Percentiles rank a stretch among this genome's conserved stretches.
phyloP scores from a whole-genome alignment of 2,797 vertebrate species.

The Phrynocephalus guinanensis region DNA sequence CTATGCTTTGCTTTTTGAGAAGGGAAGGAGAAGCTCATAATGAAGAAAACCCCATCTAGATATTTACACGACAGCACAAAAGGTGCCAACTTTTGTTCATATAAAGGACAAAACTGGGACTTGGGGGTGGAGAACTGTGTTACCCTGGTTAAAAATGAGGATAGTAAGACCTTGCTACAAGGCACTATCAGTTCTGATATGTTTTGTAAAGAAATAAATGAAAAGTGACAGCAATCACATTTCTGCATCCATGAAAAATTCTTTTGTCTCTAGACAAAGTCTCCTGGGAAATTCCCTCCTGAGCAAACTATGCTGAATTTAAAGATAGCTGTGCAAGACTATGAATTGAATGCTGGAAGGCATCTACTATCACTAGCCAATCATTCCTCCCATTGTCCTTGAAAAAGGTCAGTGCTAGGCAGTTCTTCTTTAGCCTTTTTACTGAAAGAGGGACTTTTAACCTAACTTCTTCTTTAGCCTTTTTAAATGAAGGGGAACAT shows the following conservation, averaged over 20 bases:
- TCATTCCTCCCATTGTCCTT: neutral
- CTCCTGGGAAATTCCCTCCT: neutral
- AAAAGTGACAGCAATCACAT: constrained; percentile 18
- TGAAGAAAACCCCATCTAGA: no score
- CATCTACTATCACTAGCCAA: neutral
- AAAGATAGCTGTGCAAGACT: neutral
- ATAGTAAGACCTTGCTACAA: constrained; percentile 14
- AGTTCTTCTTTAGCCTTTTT: neutral
- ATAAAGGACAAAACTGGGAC: neutral
- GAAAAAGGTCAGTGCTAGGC: neutral
- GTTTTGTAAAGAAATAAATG: neutral
- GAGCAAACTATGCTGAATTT: neutral
- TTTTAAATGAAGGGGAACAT: no score
- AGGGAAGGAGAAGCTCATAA: no score
- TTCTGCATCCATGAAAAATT: neutral
- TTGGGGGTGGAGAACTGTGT: neutral
- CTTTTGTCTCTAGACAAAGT: neutral
- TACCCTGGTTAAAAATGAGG: constrained; percentile 14
- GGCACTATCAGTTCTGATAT: neutral
- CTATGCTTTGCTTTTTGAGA: no score
- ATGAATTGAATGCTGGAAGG: neutral
- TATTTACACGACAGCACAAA: no score
- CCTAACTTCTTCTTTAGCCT: no score
- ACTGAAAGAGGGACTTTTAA: no score
- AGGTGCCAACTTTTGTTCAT: neutral